Evolutionary conservation across 2,888 invertebrate species (phyloP).

Genomic region (Actias luna): DNA sequence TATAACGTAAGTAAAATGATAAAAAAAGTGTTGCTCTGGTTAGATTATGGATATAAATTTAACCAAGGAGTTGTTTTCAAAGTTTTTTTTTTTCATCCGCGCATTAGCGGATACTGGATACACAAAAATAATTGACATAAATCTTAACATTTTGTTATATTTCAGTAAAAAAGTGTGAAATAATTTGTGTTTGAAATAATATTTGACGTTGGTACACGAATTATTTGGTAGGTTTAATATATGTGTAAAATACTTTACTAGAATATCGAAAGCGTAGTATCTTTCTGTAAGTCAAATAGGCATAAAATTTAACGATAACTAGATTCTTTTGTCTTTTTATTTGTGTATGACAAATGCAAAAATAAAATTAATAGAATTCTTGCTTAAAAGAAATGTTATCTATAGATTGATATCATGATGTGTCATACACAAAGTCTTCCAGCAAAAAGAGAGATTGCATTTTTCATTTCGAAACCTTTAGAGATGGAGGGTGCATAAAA

Average conservation of each 20-base stretch:
- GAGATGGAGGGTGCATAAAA: conserved; percentile 55
- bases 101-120: not conserved
- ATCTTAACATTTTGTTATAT: not conserved
- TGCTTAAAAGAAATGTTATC: not conserved
- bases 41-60: no score
- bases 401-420: not conserved
- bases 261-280: no score
- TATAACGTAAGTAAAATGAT: no score
- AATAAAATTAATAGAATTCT: not conserved
- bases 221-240: not conserved
- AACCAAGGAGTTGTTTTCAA: no score
- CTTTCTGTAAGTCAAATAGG: no score
- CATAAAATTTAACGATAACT: not conserved
- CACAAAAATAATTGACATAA: not conserved
- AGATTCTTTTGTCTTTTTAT: conserved; percentile 14
- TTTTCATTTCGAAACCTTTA: conserved; percentile 36
- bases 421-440: conserved; percentile 15
- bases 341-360: not conserved
- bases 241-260: not conserved
- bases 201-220: not conserved
- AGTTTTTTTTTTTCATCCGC: no score
- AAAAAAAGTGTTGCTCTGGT: no score
- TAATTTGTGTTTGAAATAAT: not conserved
- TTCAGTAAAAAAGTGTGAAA: not conserved
- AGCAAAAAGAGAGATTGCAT: conserved; percentile 14